Conservation (phyloP, 2,888 invertebrate genomes). For the Netelia virgata region DNA sequence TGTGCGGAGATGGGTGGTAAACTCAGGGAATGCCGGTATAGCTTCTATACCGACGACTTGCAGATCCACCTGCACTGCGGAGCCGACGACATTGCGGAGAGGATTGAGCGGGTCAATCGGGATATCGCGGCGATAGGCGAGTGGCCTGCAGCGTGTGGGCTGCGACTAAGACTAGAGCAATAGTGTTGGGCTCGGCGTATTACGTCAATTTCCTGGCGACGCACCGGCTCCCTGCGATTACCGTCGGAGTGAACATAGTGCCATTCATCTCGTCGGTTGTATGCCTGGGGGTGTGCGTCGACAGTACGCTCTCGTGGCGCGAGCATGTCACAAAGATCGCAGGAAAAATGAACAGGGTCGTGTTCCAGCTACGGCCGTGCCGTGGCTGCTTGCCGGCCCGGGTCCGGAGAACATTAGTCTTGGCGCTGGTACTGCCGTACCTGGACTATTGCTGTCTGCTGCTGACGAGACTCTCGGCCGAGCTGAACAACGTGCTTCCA, state of each 20-base stretch:
- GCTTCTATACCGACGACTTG: constrained; percentile 15
- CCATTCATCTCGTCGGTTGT: constrained; percentile 20
- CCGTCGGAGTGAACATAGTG: not conserved
- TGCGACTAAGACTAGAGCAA: constrained; percentile 28
- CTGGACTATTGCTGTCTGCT: not conserved
- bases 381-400: not conserved
- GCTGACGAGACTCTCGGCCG: not conserved
- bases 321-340: not conserved
- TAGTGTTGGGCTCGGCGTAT: constrained; percentile 14
- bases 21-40: not conserved
- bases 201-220: not conserved
- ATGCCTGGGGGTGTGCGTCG: constrained; percentile 49
- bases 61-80: not conserved
- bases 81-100: not conserved
- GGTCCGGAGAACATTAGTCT: not conserved
- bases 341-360: not conserved
- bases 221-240: not conserved
- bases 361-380: not conserved
- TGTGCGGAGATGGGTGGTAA: not conserved
- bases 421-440: not conserved
- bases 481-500: not conserved
- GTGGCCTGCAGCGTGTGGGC: not conserved
- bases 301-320: constrained; percentile 25
- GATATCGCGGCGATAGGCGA: not conserved
- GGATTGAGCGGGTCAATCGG: not conserved